These are phyloP conservation scores for Patella pellucida DNA, from an alignment of 2,888 invertebrate genomes.

Conservation along the genomic window DNA sequence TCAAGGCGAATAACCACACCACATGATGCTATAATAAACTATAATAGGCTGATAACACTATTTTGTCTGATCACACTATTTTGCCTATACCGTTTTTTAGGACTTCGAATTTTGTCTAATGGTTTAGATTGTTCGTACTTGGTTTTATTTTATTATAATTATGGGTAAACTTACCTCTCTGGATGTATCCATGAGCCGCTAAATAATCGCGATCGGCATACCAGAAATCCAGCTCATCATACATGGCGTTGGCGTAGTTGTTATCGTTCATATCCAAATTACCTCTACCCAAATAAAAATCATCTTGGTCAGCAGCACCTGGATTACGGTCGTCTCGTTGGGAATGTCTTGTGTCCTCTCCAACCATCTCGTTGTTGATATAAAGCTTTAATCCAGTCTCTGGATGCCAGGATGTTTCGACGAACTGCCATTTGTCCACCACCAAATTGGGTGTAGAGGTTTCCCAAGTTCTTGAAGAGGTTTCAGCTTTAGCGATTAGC, in stretches of 20 bases:
- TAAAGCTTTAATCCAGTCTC: conserved; percentile 52
- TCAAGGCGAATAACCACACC: too few species aligned
- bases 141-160: too few species aligned
- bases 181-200: conserved; percentile 62
- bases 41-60: too few species aligned
- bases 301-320: not conserved
- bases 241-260: conserved; percentile 55
- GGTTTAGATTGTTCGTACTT: too few species aligned
- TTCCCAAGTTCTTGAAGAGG: conserved; percentile 53
- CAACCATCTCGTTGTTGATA: conserved; percentile 44
- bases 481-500: conserved; percentile 40
- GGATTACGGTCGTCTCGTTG: conserved; percentile 21
- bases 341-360: conserved; percentile 19
- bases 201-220: conserved; percentile 66
- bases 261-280: conserved; percentile 42
- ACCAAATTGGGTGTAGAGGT: conserved; percentile 39
- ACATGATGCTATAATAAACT: too few species aligned
- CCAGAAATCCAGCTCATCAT: conserved; percentile 69
- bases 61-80: too few species aligned
- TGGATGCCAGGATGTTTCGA: conserved; percentile 62
- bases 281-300: conserved; percentile 54
- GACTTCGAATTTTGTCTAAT: too few species aligned
- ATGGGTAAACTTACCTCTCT: conserved; percentile 56
- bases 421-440: conserved; percentile 55
- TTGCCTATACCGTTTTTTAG: too few species aligned